Evolutionary conservation across 2,888 invertebrate species (phyloP).

Genomic region (Chymomyza procnemis): DNA sequence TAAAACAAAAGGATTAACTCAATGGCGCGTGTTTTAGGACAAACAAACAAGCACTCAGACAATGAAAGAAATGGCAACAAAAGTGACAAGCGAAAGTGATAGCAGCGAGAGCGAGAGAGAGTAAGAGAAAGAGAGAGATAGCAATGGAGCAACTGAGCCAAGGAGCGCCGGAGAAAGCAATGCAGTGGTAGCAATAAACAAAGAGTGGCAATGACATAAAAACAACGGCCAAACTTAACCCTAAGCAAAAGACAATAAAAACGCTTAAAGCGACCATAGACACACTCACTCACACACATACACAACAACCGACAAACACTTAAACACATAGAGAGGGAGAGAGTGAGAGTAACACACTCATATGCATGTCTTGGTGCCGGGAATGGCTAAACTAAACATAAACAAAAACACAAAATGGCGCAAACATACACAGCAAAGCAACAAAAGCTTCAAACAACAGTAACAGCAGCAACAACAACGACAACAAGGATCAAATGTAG

Average conservation of each 20-base stretch:
- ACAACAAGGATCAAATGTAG: slow-evolving; percentile 15
- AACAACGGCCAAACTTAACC: slow-evolving; percentile 51
- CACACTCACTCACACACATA: slow-evolving; percentile 1
- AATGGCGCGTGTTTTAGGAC: slow-evolving; percentile 29
- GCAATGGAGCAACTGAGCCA: not conserved
- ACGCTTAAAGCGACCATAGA: slow-evolving; percentile 56
- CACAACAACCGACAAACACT: not conserved
- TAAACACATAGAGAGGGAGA: slow-evolving; percentile 22
- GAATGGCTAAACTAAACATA: slow-evolving; percentile 72
- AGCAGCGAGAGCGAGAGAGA: not conserved
- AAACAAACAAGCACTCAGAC: slow-evolving; percentile 13
- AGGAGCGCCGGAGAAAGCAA: not conserved
- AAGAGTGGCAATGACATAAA: slow-evolving; percentile 63
- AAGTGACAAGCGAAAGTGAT: not conserved
- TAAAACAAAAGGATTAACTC: slow-evolving; percentile 73
- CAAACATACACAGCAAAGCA: slow-evolving; percentile 47
- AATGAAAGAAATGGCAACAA: slow-evolving; percentile 8
- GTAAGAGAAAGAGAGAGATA: not conserved
- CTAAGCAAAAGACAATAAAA: slow-evolving; percentile 70
- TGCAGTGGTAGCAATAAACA: slow-evolving; percentile 51
- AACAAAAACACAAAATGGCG: slow-evolving; percentile 73
- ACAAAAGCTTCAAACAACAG: too few species aligned
- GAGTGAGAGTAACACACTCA: not conserved
- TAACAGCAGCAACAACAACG: slow-evolving; percentile 22
- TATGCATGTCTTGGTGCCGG: slow-evolving; percentile 15